A percentile compares a stretch with the other conserved stretches of the same genome.
Conservation (phyloP, 2,113 vertebrate genomes). For the Neogobius melanostomus region DNA sequence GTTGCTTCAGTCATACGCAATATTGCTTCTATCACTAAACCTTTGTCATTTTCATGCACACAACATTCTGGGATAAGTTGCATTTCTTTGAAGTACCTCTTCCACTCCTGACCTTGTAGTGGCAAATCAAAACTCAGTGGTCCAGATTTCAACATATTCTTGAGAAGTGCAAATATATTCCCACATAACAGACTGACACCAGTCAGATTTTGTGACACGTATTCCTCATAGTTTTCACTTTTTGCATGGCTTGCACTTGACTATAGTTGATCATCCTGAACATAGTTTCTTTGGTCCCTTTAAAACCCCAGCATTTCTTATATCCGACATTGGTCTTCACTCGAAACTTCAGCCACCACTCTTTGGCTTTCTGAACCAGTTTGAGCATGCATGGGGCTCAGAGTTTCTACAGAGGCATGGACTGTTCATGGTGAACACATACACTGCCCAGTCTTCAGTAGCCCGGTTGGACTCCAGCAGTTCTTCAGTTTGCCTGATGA, state of each 20-base stretch:
- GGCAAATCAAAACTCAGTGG: slow-evolving; percentile 8
- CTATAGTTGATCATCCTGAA: slow-evolving; percentile 44
- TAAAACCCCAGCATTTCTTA: slow-evolving; percentile 62
- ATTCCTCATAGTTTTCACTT: slow-evolving; percentile 38
- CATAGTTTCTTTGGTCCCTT: slow-evolving; percentile 55
- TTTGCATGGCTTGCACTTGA: slow-evolving; percentile 36
- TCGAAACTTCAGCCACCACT: slow-evolving; percentile 50
- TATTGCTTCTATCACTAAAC: slow-evolving; percentile 8
- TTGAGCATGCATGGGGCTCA: slow-evolving; percentile 53
- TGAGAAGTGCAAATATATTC: slow-evolving; percentile 40
- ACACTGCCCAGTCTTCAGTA: slow-evolving; percentile 30
- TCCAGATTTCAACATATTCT: slow-evolving; percentile 10
- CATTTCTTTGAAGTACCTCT: slow-evolving; percentile 41
- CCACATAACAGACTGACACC: slow-evolving; percentile 32
- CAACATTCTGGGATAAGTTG: slow-evolving; percentile 8
- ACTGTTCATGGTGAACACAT: slow-evolving; percentile 62
- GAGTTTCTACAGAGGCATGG: slow-evolving; percentile 53
- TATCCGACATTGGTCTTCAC: slow-evolving; percentile 56
- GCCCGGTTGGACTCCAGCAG: slow-evolving; percentile 30
- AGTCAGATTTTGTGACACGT: slow-evolving; percentile 11
- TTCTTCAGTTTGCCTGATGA: slow-evolving; percentile 60
- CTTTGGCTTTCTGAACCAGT: slow-evolving; percentile 46
- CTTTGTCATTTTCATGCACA: slow-evolving; percentile 25
- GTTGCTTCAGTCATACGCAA: slow-evolving; percentile 4
- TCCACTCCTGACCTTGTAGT: slow-evolving; percentile 30